phyloP scores from a whole-genome alignment of 2,888 invertebrate genomes.

The Eretmocerus hayati region DNA sequence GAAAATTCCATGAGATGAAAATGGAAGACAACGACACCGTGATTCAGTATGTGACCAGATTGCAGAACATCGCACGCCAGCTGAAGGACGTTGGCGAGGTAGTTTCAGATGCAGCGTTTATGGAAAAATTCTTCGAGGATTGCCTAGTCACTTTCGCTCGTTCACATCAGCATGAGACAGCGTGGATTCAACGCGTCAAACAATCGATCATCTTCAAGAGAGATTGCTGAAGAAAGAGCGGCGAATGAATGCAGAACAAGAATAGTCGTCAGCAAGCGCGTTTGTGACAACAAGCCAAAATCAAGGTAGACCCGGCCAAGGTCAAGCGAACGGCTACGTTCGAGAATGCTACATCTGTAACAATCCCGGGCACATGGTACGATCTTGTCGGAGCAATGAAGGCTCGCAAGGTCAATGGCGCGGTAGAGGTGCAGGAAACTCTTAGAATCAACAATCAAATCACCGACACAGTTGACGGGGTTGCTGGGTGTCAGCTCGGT shows the following conservation, averaged over 20 bases:
- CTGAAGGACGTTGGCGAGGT: neutral
- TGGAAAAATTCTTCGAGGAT: neutral
- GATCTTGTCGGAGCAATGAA: no score
- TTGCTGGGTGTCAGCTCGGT: no score
- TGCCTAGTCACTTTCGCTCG: neutral
- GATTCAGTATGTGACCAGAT: constrained; percentile 15
- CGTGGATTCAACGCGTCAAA: neutral
- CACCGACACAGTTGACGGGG: no score
- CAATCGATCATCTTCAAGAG: neutral
- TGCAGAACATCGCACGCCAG: neutral
- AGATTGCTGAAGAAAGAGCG: neutral
- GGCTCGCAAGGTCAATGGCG: no score
- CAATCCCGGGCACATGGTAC: no score
- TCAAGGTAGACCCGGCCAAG: no score
- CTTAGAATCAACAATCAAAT: no score
- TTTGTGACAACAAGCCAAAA: no score
- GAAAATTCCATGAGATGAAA: constrained; percentile 3
- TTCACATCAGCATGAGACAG: neutral
- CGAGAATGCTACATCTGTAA: no score
- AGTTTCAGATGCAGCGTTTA: neutral
- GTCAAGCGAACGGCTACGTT: no score
- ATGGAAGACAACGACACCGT: constrained; percentile 20
- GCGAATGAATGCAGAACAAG: neutral
- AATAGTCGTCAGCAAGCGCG: no score
- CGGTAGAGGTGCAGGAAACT: no score